Base-by-base conservation (phyloP, 2,797 vertebrate genomes). In the Oryzias dopingdopingensis region DNA sequence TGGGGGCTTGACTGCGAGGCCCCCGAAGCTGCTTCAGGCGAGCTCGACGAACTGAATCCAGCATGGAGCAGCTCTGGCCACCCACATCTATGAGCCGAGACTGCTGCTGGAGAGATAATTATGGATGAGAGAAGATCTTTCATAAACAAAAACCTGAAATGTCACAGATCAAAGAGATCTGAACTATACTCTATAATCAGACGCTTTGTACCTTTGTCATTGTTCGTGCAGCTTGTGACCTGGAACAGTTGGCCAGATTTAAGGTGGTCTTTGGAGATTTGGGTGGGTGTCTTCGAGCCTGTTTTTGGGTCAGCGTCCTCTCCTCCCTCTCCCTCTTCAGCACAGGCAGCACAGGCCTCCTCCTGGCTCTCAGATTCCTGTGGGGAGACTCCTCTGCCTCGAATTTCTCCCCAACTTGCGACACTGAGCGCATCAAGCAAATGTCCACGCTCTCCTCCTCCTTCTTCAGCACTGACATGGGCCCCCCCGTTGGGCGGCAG, bases 361-460 rank as follows among this genome's bases (percentile, higher is more conserved):
- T 76, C 63, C 88, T 68, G 59, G 82, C 77, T 61, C 86, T 73
- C 42, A 90, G 64, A 0, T 58, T 52, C 65, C 85, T 65, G 56
- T 77, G 79, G 15, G 80, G 72, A 43, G 81, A 49, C 29, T 76
- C 67, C 10, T 66, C 74, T 0, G 65, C 48, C 53, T 65, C 76
- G 13, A 86, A 84, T 46, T 52, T 65, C 32, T 76, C 70, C 1
- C 73, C 48, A 0, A 79, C 68, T 45, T 80, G 87, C 4, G 80
- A 84, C 67, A 93, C 88, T 0, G 91, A 92, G 16, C 90, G 89
- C 0, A 88, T 92, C 41, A 92, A 47, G 68, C 90, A 92, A 72
- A 93, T 92, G 50, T 92, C 91, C 65, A 92, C 90, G 2, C 87
- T 92, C 63, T 92, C 91, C 62, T 92, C 91, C 68, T 93, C 92